phyloP scores from a whole-genome alignment of 2,888 invertebrate genomes.

The Phlogophora meticulosa region DNA sequence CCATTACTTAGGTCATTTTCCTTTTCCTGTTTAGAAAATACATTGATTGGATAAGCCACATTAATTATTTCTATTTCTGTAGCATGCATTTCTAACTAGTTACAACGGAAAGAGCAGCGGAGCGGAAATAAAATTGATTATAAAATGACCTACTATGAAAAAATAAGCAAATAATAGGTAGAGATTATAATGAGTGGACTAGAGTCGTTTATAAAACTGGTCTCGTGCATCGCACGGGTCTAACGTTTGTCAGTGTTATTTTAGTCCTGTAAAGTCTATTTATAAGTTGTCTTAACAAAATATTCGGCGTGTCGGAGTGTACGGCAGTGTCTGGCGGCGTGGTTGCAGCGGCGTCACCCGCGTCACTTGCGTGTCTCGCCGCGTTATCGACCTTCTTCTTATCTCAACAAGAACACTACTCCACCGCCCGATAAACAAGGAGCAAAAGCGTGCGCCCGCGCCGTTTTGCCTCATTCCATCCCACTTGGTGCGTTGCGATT shows the following conservation, averaged over 20 bases:
- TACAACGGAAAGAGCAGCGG: constrained; percentile 20
- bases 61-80: constrained; percentile 29
- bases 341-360: constrained; percentile 70
- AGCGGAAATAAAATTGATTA: constrained; percentile 24
- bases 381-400: constrained; percentile 86
- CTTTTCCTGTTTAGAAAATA: constrained; percentile 1
- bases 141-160: constrained; percentile 31
- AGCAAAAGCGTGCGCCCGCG: constrained; percentile 90
- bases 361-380: constrained; percentile 65
- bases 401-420: constrained; percentile 87
- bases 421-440: constrained; percentile 85
- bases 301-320: constrained; percentile 63
- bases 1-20: background rate
- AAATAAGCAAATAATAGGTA: constrained; percentile 14
- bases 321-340: constrained; percentile 67
- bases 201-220: constrained; percentile 62
- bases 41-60: constrained; percentile 17
- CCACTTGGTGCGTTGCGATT: constrained; percentile 81
- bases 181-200: constrained; percentile 23
- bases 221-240: constrained; percentile 78
- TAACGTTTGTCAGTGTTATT: constrained; percentile 85
- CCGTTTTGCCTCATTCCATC: constrained; percentile 87
- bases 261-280: constrained; percentile 82
- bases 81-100: constrained; percentile 13
- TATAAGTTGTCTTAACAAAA: constrained; percentile 85